Evolutionary conservation across 2,797 vertebrate species (phyloP), one percentile per base, ranked within the genome.

Genomic region (Clamator glandarius): DNA sequence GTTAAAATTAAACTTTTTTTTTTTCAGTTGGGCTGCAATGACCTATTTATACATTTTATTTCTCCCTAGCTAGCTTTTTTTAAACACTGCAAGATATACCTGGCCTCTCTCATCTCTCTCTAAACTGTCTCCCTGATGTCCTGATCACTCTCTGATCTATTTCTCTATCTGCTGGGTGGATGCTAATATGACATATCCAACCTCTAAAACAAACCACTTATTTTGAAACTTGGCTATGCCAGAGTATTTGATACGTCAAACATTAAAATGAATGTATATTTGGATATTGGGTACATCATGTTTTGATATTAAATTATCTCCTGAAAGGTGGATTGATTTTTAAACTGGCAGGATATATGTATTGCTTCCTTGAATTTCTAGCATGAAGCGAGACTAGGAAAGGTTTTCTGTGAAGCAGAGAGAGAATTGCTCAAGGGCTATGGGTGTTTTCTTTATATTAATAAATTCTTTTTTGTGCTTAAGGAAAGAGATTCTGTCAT

Each of bases 131-230:
- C 63, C 96, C 81, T 95, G 92, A 96, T 97, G 94, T 96, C 95
- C 97, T 88, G 94, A 96, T 97, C 95, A 82, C 74, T 96, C 95
- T 96, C 96, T 97, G 96, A 97, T 97, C 96, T 97, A 93, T 93
- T 91, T 95, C 80, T 96, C 63, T 96, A 90, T 96, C 92, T 96
- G 91, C 64, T 93, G 89, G 89, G 44, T 94, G 86, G 96, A 96
- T 97, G 95, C 82, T 96, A 97, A 97, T 97, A 94, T 96, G 96
- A 96, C 95, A 97, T 87, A 97, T 93, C 86, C 96, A 96, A 95
- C 93, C 96, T 95, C 88, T 97, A 96, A 96, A 96, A 96, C 95
- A 96, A 96, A 96, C 92, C 92, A 96, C 96, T 97, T 97, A 96
- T 96, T 97, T 91, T 97, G 95, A 96, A 96, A 96, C 72, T 81